Evolutionary conservation across 2,113 vertebrate species (phyloP).

Genomic region (Scomber colias): DNA sequence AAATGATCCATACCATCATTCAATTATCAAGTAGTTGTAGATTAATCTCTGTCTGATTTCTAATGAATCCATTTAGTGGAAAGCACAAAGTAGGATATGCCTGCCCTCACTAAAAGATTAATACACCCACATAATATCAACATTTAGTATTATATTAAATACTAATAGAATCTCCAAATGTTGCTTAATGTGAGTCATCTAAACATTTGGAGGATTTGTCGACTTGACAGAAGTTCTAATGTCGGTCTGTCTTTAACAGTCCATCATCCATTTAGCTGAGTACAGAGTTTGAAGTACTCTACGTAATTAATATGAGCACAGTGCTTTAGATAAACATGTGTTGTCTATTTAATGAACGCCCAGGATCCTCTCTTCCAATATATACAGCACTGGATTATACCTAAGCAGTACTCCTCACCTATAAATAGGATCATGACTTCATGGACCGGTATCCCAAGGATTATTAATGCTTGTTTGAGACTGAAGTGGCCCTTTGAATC

Average conservation of each 20-base stretch:
- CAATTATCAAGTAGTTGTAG: too few species aligned
- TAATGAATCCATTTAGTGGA: too few species aligned
- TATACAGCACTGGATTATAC: conserved; percentile 21
- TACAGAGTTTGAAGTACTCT: not conserved
- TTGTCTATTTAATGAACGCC: not conserved
- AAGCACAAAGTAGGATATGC: conserved; percentile 4
- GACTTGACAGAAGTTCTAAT: not conserved
- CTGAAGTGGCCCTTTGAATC: conserved; percentile 17
- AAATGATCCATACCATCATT: too few species aligned
- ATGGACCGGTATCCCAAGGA: not conserved
- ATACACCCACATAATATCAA: not conserved
- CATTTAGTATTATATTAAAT: too few species aligned
- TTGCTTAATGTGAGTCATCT: not conserved
- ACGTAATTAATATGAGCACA: not conserved
- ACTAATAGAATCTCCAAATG: too few species aligned
- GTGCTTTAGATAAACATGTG: not conserved
- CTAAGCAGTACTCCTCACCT: conserved; percentile 19
- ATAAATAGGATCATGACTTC: conserved; percentile 27
- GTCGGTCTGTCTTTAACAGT: not conserved
- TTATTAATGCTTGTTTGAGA: conserved; percentile 27
- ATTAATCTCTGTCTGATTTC: too few species aligned
- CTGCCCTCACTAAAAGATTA: not conserved
- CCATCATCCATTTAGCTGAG: not conserved
- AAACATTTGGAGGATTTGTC: not conserved
- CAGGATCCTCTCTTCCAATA: not conserved